Evolutionary conservation across 2,113 vertebrate species (phyloP).

Genomic region (Percina caprodes): DNA sequence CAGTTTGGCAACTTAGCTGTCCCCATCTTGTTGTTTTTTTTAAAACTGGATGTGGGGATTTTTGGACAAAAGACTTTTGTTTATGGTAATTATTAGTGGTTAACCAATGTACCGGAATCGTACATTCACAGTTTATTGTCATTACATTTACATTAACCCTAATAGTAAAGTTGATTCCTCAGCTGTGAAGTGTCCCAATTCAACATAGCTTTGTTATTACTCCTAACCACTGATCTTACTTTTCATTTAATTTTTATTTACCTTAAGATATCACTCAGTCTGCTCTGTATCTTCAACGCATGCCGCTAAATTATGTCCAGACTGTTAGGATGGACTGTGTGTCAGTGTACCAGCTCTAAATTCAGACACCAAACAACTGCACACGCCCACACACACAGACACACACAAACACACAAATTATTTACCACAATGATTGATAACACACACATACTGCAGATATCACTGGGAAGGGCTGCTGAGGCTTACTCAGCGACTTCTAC

Average conservation of each 20-base stretch:
- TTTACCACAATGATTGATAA: slow-evolving; percentile 65
- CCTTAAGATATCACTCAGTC: background rate
- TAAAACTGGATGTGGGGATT: too few species aligned
- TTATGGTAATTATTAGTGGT: background rate
- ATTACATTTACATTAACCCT: too few species aligned
- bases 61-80: background rate
- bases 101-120: too few species aligned
- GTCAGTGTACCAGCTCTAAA: slow-evolving; percentile 39
- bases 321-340: slow-evolving; percentile 17
- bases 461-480: background rate
- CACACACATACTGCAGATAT: slow-evolving; percentile 32
- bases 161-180: background rate
- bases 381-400: slow-evolving; percentile 26
- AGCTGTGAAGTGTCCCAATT: too few species aligned
- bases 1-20: too few species aligned
- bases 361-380: slow-evolving; percentile 20
- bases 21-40: too few species aligned
- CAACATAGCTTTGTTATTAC: too few species aligned
- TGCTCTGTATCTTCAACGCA: background rate
- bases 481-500: slow-evolving; percentile 59
- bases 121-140: too few species aligned
- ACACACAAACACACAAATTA: slow-evolving; percentile 46
- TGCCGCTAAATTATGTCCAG: slow-evolving; percentile 6
- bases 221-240: background rate
- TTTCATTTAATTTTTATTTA: background rate